Conservation (phyloP, 2,888 invertebrate genomes). For the Andrena flavipes region DNA sequence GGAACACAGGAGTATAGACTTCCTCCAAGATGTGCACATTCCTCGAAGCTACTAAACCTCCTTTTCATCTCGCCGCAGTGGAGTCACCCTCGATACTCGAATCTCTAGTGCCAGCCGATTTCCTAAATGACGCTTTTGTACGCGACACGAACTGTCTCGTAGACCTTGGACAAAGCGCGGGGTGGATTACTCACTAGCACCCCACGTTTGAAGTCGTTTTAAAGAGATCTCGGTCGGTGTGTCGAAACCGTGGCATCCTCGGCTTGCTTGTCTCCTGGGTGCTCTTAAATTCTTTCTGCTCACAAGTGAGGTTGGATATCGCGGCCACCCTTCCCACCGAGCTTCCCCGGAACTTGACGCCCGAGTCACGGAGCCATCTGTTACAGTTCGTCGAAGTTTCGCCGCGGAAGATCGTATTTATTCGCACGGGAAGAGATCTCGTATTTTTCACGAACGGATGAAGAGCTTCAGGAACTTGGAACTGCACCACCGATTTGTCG, state of each 20-base stretch:
- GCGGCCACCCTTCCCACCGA: constrained; percentile 32
- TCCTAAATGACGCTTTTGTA: constrained; percentile 1
- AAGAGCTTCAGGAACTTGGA: constrained; percentile 33
- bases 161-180: constrained; percentile 25
- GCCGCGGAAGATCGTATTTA: constrained; percentile 66
- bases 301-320: constrained; percentile 54
- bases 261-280: constrained; percentile 35
- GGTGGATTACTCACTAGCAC: constrained; percentile 32
- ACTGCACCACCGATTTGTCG: constrained; percentile 20
- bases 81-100: neutral
- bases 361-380: constrained; percentile 73
- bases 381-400: constrained; percentile 72
- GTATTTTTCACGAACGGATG: constrained; percentile 46
- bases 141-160: neutral
- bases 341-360: constrained; percentile 63
- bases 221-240: constrained; percentile 32
- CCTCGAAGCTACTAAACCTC: neutral
- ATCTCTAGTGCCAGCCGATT: constrained; percentile 1
- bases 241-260: constrained; percentile 36
- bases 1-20: too few relatives aligned
- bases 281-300: constrained; percentile 66
- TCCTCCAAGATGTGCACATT: too few relatives aligned
- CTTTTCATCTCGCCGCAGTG: neutral
- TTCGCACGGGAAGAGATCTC: constrained; percentile 58
- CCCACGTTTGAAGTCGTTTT: constrained; percentile 42